A percentile compares a stretch with the other conserved stretches of the same genome.
Evolutionary conservation across 1,140 invertebrate genomes (phyloP).

Genomic region (Cotesia typhae): DNA sequence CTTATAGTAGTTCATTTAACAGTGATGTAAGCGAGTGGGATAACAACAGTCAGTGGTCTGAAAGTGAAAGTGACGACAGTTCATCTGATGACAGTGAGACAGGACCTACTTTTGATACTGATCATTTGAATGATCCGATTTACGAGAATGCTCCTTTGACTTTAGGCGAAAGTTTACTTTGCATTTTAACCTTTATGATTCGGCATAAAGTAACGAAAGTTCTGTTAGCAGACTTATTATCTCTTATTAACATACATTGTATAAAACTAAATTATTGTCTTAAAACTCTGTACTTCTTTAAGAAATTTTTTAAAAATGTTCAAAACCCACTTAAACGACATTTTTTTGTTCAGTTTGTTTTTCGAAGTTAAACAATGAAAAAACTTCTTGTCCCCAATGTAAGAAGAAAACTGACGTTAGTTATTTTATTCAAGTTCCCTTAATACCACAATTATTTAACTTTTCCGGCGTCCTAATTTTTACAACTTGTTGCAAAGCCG

Average conservation of each 20-base stretch:
- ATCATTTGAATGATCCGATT: not conserved
- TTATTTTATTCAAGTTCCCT: constrained; percentile 8
- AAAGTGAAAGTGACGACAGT: not conserved
- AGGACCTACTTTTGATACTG: not conserved
- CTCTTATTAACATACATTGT: not conserved
- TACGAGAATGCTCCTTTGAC: not conserved
- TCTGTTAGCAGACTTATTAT: not conserved
- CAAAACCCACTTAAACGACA: constrained; percentile 8
- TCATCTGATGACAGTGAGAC: not conserved
- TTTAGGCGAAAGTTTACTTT: constrained; percentile 14
- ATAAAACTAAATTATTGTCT: constrained; percentile 1
- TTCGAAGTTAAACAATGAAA: not conserved
- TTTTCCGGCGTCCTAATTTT: not conserved
- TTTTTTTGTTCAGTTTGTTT: constrained; percentile 13
- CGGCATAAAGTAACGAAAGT: constrained; percentile 8
- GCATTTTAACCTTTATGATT: constrained; percentile 1
- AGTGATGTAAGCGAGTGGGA: not conserved
- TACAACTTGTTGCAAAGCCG: not conserved
- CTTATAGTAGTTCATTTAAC: not conserved
- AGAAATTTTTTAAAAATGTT: constrained; percentile 7
- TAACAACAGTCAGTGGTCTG: not conserved
- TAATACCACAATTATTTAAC: not conserved
- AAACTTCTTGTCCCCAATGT: not conserved
- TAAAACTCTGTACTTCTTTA: not conserved
- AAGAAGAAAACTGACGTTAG: not conserved